Percentiles rank a stretch among this genome's conserved stretches.
These are phyloP conservation scores for Drosophila littoralis DNA, from an alignment of 1,140 invertebrate species.

Conservation along the genomic window DNA sequence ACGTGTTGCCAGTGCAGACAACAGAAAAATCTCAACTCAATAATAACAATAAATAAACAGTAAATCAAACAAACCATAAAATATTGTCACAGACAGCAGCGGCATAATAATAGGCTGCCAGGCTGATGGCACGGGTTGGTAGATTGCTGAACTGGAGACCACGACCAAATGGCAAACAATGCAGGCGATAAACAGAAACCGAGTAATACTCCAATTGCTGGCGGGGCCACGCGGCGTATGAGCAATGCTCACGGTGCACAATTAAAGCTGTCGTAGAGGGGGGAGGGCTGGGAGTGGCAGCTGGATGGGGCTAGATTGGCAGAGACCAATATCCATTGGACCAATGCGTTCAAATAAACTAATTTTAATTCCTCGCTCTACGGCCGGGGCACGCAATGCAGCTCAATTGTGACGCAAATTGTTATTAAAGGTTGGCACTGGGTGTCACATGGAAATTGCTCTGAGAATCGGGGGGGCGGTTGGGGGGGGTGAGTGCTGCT, in stretches of 20 bases:
- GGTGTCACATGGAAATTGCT: conserved; percentile 4
- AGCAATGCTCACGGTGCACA: conserved; percentile 48
- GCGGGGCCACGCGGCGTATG: conserved; percentile 55
- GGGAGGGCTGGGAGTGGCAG: background rate
- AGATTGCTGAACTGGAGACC: conserved; percentile 17
- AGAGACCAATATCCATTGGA: conserved; percentile 53
- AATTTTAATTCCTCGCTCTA: conserved; percentile 76
- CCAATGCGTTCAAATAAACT: conserved; percentile 70
- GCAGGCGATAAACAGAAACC: conserved; percentile 56
- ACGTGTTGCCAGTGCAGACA: conserved; percentile 25
- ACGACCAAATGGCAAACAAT: conserved; percentile 53
- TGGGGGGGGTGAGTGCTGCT: background rate
- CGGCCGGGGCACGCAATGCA: conserved; percentile 66
- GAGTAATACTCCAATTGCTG: conserved; percentile 28
- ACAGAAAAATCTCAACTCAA: conserved; percentile 46
- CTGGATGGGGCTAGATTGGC: conserved; percentile 34
- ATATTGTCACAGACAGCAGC: conserved; percentile 51
- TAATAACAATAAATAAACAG: conserved; percentile 52
- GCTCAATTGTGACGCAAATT: conserved; percentile 72
- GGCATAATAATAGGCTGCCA: conserved; percentile 44
- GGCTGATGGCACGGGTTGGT: background rate
- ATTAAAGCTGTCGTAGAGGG: conserved; percentile 22
- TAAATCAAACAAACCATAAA: conserved; percentile 51
- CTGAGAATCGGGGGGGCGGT: background rate
- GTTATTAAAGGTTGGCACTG: conserved; percentile 30